Conservation (phyloP, 2,797 vertebrate species). For the Notamacropus eugenii region DNA sequence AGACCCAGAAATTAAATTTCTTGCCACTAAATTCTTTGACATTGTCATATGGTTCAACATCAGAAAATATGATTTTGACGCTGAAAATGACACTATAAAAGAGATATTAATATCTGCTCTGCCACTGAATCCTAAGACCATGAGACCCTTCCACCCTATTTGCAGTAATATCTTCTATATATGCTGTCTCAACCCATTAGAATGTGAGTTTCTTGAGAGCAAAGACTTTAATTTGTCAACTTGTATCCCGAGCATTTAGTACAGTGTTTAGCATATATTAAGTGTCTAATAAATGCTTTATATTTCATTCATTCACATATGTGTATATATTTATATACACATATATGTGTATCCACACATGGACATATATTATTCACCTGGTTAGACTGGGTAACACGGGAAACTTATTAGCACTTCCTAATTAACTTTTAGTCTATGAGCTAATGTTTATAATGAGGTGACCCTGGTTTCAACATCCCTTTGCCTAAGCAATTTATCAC, state of each 20-base stretch:
- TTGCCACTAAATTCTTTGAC: background rate
- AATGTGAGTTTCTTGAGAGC: background rate
- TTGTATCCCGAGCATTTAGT: background rate
- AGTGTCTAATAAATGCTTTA: background rate
- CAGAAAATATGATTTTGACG: background rate
- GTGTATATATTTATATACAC: background rate
- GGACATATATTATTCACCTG: background rate
- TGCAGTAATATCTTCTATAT: background rate
- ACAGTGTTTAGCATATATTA: background rate
- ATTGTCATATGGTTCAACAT: background rate
- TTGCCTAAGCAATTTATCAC: background rate
- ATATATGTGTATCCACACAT: background rate
- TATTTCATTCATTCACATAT: background rate
- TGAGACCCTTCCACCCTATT: background rate
- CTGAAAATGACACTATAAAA: background rate
- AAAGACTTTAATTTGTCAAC: background rate
- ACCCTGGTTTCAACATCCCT: background rate
- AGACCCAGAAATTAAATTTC: background rate
- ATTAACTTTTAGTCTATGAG: background rate
- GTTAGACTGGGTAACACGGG: background rate
- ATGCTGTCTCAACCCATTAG: background rate
- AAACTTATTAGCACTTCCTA: background rate
- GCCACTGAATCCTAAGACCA: background rate
- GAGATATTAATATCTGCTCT: background rate
- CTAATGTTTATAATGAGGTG: background rate